Evolutionary conservation across 2,797 vertebrate genomes (phyloP).

Genomic region (Anolis apletophallus): DNA sequence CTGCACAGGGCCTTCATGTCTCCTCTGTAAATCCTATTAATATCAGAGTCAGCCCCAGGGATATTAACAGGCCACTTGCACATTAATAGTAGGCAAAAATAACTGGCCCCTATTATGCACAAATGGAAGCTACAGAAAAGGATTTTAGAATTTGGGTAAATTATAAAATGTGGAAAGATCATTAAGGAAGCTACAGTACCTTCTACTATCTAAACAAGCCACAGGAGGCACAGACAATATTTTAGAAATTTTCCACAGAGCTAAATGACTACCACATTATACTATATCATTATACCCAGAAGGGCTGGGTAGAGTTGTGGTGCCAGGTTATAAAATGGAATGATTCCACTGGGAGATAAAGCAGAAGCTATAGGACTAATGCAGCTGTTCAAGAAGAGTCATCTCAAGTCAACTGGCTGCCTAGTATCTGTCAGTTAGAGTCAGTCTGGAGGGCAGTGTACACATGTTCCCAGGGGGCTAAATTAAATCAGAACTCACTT

Average conservation of each 20-base stretch:
- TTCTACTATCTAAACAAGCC: neutral
- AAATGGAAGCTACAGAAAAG: conserved; percentile 21
- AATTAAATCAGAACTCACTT: neutral
- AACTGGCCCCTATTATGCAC: neutral
- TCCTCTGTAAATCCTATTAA: conserved; percentile 13
- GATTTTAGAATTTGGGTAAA: conserved; percentile 23
- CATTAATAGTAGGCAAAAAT: conserved; percentile 24
- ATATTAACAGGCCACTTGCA: neutral
- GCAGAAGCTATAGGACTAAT: conserved; percentile 8
- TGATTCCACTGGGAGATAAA: neutral
- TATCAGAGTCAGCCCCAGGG: neutral
- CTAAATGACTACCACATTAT: neutral
- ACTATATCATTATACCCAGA: neutral
- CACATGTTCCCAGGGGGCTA: neutral
- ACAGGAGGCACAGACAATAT: neutral
- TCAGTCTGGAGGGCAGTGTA: neutral
- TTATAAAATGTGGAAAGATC: neutral
- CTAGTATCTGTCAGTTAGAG: conserved; percentile 17
- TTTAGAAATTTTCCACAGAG: conserved; percentile 1
- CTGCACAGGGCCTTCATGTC: neutral
- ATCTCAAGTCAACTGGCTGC: conserved; percentile 17
- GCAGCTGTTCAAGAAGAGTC: conserved; percentile 32
- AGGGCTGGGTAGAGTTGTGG: neutral
- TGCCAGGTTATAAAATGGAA: conserved; percentile 31
- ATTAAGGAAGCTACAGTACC: neutral